Evolutionary conservation across 2,113 vertebrate genomes (phyloP).

Genomic region (Rhinoptilus africanus): DNA sequence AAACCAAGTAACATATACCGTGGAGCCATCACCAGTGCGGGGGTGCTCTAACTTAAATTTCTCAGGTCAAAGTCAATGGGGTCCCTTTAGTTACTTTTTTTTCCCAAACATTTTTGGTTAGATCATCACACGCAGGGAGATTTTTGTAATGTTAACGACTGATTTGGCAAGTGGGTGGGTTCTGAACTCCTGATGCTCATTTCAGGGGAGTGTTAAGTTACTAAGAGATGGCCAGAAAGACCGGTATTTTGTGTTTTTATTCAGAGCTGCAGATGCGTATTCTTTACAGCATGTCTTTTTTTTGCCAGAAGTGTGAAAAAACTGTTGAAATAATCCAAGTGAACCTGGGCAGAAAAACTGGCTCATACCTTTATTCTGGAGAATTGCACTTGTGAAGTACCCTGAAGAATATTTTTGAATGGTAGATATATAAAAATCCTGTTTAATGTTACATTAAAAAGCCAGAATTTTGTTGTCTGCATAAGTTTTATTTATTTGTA

Average conservation of each 20-base stretch:
- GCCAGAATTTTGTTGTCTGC: background rate
- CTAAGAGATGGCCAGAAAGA: background rate
- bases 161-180: background rate
- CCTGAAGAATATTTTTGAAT: background rate
- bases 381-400: background rate
- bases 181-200: background rate
- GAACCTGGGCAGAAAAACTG: background rate
- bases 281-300: background rate
- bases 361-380: background rate
- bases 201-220: background rate
- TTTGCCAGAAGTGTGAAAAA: background rate
- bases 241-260: background rate
- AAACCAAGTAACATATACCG: background rate
- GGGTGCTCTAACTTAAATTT: background rate
- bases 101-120: background rate
- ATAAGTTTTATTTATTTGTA: background rate
- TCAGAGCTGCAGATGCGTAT: background rate
- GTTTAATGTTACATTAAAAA: background rate
- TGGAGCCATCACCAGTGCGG: accelerated
- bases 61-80: background rate
- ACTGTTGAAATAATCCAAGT: background rate
- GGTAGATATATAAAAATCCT: background rate
- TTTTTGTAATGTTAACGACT: background rate
- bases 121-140: background rate
- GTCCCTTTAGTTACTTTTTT: background rate